A percentile compares a stretch with the other conserved stretches of the same genome.
Evolutionary conservation across 2,113 vertebrate genomes (phyloP).

Genomic region (Erpornis zantholeuca): DNA sequence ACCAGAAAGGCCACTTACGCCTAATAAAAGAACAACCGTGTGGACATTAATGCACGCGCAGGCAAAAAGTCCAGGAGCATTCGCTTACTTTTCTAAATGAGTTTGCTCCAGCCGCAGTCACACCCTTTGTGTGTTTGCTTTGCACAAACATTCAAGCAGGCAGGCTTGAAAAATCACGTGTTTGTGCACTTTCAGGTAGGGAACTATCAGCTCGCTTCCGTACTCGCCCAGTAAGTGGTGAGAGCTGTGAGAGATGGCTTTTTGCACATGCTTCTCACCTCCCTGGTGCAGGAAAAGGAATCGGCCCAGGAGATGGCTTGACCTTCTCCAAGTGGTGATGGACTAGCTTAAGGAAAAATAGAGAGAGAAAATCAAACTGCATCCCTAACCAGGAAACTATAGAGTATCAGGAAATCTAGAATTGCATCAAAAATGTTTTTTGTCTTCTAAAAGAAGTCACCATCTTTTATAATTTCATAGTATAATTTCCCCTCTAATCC

Average conservation of each 20-base stretch:
- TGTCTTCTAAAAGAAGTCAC: background rate
- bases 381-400: background rate
- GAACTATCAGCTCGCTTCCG: background rate
- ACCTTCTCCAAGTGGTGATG: background rate
- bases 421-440: background rate
- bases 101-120: background rate
- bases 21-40: background rate
- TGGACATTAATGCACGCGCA: background rate
- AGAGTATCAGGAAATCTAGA: background rate
- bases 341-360: background rate
- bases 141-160: conserved; percentile 5
- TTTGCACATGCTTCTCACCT: background rate
- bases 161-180: background rate
- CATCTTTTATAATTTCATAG: background rate
- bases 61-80: background rate
- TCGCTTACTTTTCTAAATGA: conserved; percentile 46
- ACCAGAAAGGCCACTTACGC: background rate
- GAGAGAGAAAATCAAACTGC: background rate
- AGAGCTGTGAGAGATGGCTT: background rate
- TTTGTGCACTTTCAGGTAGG: background rate
- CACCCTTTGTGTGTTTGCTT: conserved; percentile 17
- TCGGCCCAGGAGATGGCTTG: background rate
- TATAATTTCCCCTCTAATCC: background rate
- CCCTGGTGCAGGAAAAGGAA: background rate
- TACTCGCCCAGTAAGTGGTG: background rate